Conservation (phyloP, 1,140 invertebrate genomes). For the Macrosteles quadrilineatus region DNA sequence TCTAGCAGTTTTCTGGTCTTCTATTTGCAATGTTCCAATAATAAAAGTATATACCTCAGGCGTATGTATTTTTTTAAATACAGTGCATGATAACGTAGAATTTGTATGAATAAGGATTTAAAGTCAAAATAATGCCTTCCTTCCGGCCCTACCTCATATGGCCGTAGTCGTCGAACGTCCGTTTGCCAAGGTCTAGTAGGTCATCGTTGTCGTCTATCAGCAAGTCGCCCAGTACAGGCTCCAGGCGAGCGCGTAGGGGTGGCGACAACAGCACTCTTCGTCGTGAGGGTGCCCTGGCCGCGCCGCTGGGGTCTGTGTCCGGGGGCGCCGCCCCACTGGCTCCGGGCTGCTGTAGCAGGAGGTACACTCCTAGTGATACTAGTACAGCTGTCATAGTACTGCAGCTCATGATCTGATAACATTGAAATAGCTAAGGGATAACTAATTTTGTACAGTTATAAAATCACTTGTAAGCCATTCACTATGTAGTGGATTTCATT, state of each 20-base stretch:
- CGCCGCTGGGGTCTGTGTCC: background rate
- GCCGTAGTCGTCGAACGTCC: conserved; percentile 63
- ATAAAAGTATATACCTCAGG: too few relatives aligned
- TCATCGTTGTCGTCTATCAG: conserved; percentile 25
- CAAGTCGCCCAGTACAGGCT: conserved; percentile 19
- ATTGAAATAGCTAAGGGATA: too few relatives aligned
- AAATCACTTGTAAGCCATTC: too few relatives aligned
- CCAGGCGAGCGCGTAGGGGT: conserved; percentile 17
- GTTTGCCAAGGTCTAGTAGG: conserved; percentile 24
- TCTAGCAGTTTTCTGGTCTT: too few relatives aligned
- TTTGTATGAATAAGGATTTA: too few relatives aligned
- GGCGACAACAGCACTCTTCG: background rate
- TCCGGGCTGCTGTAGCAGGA: background rate
- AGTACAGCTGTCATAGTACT: conserved; percentile 10
- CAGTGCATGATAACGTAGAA: too few relatives aligned
- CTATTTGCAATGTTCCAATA: too few relatives aligned
- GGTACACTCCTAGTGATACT: conserved; percentile 14
- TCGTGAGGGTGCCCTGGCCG: background rate
- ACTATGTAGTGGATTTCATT: too few relatives aligned
- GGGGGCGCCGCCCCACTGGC: background rate
- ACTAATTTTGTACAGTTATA: too few relatives aligned
- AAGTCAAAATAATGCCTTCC: too few relatives aligned
- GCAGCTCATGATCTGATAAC: conserved; percentile 7
- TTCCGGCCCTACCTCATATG: conserved; percentile 60
- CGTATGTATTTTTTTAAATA: too few relatives aligned